A percentile compares a stretch with the other conserved stretches of the same genome.
phyloP scores from a whole-genome alignment of 1,140 invertebrate species.

The Hypsibius dujardini region DNA sequence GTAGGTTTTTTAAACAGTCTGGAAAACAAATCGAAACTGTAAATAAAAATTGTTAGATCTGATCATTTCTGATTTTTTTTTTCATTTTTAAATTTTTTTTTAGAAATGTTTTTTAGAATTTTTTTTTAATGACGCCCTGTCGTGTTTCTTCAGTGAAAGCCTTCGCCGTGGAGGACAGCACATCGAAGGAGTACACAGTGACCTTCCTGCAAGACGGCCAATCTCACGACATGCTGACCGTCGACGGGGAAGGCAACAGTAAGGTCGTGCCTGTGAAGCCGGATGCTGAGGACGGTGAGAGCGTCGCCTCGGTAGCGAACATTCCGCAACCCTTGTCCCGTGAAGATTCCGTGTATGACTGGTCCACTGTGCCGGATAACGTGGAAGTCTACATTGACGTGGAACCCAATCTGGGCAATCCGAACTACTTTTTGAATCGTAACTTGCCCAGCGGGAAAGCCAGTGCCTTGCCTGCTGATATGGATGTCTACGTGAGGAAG shows the following conservation, averaged over 20 bases:
- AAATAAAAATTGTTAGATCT: neutral
- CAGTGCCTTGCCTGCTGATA: neutral
- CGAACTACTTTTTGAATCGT: neutral
- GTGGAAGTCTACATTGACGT: conserved; percentile 1
- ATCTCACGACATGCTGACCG: neutral
- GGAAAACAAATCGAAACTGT: neutral
- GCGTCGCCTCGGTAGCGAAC: too few species aligned
- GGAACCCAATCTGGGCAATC: neutral
- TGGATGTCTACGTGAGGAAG: neutral
- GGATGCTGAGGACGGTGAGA: too few species aligned
- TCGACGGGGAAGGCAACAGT: neutral
- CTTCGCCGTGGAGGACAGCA: neutral
- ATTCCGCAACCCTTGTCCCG: too few species aligned
- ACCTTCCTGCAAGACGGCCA: neutral
- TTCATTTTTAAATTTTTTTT: neutral
- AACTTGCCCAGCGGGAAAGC: neutral
- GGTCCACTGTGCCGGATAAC: conserved; percentile 10
- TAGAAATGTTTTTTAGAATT: neutral
- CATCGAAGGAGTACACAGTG: neutral
- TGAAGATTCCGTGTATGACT: neutral
- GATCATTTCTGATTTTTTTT: neutral
- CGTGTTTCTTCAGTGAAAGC: conserved; percentile 3
- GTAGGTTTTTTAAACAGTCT: neutral
- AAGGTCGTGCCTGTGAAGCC: too few species aligned
- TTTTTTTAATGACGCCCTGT: neutral